Conservation (phyloP, 2,888 invertebrate species). For the Odontomyia ornata region DNA sequence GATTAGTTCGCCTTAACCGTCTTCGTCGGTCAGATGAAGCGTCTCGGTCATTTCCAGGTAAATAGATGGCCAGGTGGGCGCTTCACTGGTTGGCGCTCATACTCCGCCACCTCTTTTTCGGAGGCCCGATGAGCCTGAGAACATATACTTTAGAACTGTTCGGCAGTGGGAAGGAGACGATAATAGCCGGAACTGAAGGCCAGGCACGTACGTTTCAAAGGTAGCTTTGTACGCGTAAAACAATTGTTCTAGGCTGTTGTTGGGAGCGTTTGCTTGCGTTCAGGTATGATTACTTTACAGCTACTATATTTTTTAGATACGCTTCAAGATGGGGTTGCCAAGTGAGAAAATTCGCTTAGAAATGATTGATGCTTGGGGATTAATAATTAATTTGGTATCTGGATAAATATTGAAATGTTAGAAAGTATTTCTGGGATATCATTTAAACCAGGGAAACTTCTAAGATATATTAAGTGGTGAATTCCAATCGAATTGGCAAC, state of each 20-base stretch:
- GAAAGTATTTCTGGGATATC: too few species aligned
- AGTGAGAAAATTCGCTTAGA: too few species aligned
- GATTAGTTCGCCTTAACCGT: neutral
- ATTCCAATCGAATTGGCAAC: neutral
- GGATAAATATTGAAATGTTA: too few species aligned
- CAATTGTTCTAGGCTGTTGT: conserved; percentile 6
- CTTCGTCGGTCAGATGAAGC: neutral
- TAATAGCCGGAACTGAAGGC: conserved; percentile 40
- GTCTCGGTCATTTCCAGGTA: conserved; percentile 2
- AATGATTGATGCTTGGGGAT: too few species aligned
- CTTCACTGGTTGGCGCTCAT: neutral
- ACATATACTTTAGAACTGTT: neutral
- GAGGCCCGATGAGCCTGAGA: neutral
- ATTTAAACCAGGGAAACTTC: too few species aligned
- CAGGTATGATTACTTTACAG: conserved; percentile 7
- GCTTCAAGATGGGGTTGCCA: neutral
- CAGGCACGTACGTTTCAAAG: conserved; percentile 34
- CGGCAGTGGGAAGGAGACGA: neutral
- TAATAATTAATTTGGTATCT: too few species aligned
- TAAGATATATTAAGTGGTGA: too few species aligned
- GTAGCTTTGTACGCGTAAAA: neutral
- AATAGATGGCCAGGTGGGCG: conserved; percentile 26
- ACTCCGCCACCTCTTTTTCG: neutral
- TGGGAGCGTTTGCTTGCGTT: neutral
- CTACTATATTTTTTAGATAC: neutral